Conservation (phyloP, 2,113 vertebrate genomes). For the Collichthys lucidus region DNA sequence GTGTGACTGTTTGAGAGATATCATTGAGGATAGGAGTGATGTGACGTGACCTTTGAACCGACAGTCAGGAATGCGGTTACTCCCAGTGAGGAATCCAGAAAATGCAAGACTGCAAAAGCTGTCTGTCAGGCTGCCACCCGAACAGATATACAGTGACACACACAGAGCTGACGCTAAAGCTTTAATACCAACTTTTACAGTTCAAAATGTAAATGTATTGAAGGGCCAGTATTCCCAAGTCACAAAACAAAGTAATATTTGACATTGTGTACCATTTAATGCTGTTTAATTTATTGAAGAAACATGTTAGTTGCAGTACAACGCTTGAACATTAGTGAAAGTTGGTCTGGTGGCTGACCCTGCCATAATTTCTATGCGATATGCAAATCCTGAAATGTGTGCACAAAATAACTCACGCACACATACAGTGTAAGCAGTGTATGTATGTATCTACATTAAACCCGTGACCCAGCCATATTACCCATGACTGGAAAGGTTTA, state of each 20-base stretch:
- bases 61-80: conserved; percentile 61
- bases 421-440: background rate
- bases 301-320: background rate
- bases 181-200: background rate
- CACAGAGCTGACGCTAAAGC: background rate
- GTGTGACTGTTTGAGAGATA: conserved; percentile 34
- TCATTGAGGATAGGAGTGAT: conserved; percentile 45
- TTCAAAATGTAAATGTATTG: background rate
- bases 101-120: conserved; percentile 64
- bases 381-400: background rate
- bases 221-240: background rate
- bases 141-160: conserved; percentile 20
- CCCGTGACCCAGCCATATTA: background rate
- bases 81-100: conserved; percentile 61
- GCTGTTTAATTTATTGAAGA: background rate
- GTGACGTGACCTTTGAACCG: conserved; percentile 76
- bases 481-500: background rate
- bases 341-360: background rate
- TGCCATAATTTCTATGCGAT: background rate
- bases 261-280: background rate
- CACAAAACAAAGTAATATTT: background rate
- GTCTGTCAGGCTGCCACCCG: conserved; percentile 34
- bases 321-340: background rate
- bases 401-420: background rate
- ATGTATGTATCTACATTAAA: background rate